phyloP scores from a whole-genome alignment of 2,888 invertebrate species.

The Rotaria macrura region DNA sequence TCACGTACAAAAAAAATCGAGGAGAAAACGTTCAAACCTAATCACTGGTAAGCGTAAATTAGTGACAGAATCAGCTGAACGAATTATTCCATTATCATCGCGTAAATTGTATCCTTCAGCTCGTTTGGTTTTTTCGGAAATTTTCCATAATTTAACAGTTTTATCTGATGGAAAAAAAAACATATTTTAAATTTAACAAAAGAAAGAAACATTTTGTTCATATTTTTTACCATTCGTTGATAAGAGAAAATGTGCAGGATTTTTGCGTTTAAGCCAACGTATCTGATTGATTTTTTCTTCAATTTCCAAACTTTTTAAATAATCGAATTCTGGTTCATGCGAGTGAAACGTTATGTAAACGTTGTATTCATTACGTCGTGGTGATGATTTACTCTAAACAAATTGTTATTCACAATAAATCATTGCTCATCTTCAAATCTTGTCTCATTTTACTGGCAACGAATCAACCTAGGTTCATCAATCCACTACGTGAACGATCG shows the following conservation, averaged over 20 bases:
- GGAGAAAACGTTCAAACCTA: neutral
- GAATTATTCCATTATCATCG: neutral
- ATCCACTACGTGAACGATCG: no score
- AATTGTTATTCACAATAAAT: neutral
- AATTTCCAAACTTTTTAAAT: conserved; percentile 96
- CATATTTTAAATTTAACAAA: no score
- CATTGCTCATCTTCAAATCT: no score
- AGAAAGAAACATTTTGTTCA: no score
- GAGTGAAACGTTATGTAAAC: conserved; percentile 99
- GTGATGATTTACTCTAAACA: conserved; percentile 27
- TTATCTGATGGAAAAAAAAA: conserved; percentile 56
- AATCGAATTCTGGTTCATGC: conserved; percentile 99
- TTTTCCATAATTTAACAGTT: conserved; percentile 96
- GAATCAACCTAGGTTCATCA: no score
- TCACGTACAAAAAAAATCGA: no score
- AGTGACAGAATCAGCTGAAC: neutral
- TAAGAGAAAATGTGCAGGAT: conserved; percentile 90
- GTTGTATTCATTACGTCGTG: conserved; percentile 84
- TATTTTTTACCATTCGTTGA: conserved; percentile 67
- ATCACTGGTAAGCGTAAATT: conserved; percentile 35
- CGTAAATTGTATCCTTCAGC: conserved; percentile 48
- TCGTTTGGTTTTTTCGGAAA: conserved; percentile 77
- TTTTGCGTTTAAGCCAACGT: conserved; percentile 89
- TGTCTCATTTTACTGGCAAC: no score
- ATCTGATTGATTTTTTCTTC: conserved; percentile 99